Base-by-base conservation (phyloP, 2,113 vertebrate species). In the Sitta europaea region DNA sequence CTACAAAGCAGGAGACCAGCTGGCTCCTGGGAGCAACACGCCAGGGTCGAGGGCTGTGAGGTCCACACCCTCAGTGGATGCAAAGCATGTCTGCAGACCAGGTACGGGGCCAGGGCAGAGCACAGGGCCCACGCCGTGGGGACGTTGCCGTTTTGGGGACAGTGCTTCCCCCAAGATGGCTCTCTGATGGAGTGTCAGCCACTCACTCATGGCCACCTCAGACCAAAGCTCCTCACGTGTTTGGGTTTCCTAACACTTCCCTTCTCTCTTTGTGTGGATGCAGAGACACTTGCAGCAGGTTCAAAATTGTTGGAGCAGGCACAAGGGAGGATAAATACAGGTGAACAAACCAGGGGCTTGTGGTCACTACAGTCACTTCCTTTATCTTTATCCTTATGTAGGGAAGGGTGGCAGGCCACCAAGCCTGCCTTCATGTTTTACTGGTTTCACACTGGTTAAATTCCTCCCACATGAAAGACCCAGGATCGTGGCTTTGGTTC, bases 51-150 rank as follows among this genome's bases (percentile, higher is more conserved):
- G 45, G 40, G 25, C 21, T 74, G 45, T 70, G 62, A 83, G 29
- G 8, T 73, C 19, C 45, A 58, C 55, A 50, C 55, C 38, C 3
- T 4, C 40, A 27, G 35, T 59, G 45, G 14, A 28, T 20, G 19
- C 5, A 11, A n/a, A 65, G 8, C 18, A 11, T 4, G 9, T 17
- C n/a, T 53, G n/a, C 25, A 18, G 50, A 42, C 13, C 13, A 5
- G 5, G 17, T 53, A 24, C 0, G 2, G 38, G 53, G 27, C 12
- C 14, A 53, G 23, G 28, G 31, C 0, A 0, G n/a, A 43, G 59
- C 48, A 76, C 23, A 67, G 36, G 12, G 55, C 36, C 42, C 54
- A 62, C n/a, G 55, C 47, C 82, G 63, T 19, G 11, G 9, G 21
- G 13, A 65, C 20, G 29, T 9, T 53, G 11, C 12, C 58, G n/a